phyloP scores from a whole-genome alignment of 2,113 vertebrate species.

The Recurvirostra avosetta region DNA sequence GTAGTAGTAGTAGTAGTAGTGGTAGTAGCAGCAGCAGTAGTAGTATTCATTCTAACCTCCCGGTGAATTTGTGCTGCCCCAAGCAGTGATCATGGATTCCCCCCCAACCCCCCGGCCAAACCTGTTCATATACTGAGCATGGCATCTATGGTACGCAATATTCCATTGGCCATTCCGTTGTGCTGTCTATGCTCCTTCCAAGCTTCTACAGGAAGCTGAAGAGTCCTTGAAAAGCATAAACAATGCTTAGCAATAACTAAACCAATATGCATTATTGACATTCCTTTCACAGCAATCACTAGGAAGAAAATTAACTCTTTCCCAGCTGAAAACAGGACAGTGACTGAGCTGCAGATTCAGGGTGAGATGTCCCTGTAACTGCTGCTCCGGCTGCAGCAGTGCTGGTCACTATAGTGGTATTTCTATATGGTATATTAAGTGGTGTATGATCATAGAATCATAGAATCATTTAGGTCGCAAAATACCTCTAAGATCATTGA shows the following conservation, averaged over 20 bases:
- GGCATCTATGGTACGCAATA: background rate
- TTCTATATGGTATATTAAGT: background rate
- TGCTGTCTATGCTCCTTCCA: background rate
- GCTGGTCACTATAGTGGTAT: rapidly evolving
- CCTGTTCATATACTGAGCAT: background rate
- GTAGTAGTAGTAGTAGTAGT: too few species aligned
- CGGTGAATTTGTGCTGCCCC: background rate
- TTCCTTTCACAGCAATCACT: background rate
- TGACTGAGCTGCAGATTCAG: background rate
- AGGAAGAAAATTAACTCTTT: background rate
- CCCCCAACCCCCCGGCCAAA: background rate
- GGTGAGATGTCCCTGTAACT: background rate
- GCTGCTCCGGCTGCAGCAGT: background rate
- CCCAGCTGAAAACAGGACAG: background rate
- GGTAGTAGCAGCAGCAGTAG: too few species aligned
- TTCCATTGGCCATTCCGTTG: background rate
- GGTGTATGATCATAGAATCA: background rate
- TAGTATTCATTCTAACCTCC: background rate
- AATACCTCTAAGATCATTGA: background rate
- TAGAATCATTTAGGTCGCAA: background rate
- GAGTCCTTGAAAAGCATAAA: background rate
- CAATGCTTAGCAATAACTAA: background rate
- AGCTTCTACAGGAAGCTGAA: background rate
- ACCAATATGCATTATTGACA: background rate
- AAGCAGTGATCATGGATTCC: background rate